Base-by-base conservation (phyloP, 2,888 invertebrate genomes). In the Ligdia adustata region DNA sequence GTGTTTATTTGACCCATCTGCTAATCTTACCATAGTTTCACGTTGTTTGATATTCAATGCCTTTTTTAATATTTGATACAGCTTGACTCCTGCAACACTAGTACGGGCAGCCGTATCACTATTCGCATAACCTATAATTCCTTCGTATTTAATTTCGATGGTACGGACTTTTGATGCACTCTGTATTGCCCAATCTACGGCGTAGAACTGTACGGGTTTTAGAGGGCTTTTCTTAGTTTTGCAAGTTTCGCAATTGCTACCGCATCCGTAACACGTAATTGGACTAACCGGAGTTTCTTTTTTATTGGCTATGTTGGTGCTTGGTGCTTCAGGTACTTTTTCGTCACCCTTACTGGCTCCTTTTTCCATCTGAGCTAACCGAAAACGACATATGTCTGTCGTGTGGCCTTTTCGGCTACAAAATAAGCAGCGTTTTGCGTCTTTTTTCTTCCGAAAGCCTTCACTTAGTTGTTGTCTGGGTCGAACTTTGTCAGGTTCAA, bases 181-280 rank as follows among this genome's bases (percentile, higher is more conserved):
- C 4, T 35, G 13, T 13, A 14, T 13, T 9, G 3, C n/a, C 9
- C n/a, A n/a, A n/a, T 37, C 14, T 3, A 37, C 9, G 13, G 26
- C 15, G 13, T 37, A 37, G 12, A 37, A 37, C 7, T 5, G 7
- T 9, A 38, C 15, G 7, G 38, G 38, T 27, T 18, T n/a, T n/a
- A 20, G 28, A 1, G 39, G 39, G 5, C n/a, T 16, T 1, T 29
- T 29, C 9, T 29, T 39, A 6, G 9, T 6, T 37, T 37, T 24
- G 15, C 35, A 26, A 2, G 12, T 29, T 29, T 28, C 29, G 9
- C 39, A 29, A 4, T 29, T 18, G 22, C 28, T 39, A 5, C 39
- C 39, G 9, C 39, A 39, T 2, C 39, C 29, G 11, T 39, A 37
- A 26, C 35, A 37, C 1, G 11, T 2, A n/a, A 31, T 31, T 2